Evolutionary conservation across 2,113 vertebrate species (phyloP), one percentile per base, ranked within the genome.

Genomic region (Centrocercus urophasianus): DNA sequence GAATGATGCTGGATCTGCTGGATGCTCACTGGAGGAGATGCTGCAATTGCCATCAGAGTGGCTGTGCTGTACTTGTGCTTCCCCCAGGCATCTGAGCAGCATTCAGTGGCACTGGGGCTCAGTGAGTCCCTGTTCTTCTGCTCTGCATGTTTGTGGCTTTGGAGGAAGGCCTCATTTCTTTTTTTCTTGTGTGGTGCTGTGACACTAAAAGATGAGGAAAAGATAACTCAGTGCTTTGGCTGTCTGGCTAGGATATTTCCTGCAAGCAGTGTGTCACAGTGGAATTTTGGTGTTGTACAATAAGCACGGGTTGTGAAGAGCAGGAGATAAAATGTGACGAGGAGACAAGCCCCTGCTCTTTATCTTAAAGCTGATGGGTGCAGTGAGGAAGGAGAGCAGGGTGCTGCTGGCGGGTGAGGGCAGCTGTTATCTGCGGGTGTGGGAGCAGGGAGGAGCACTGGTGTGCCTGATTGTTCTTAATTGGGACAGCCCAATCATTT

Each of bases 311-410:
- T 89, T 79, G 95, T 79, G 71, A 92, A 93, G 84, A 32, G 78
- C 86, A 89, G 78, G 83, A 77, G 83, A 77, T 54, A 30, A 71
- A 61, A 75, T 16, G 75, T 91, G 89, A 84, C 89, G 70, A 47
- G 83, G 94, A 86, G 78, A 82, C 25, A 70, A 94, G 83, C 66
- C 74, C 75, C 54, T 63, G 84, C 61, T 60, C 77, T 79, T 28
- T 64, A 56, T 83, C 85, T 90, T 81, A 4, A 94, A 91, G 42
- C 1, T 19, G 91, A 96, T 83, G 91, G 91, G 91, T 86, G 82
- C 91, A 57, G 87, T 2, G 47, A 73, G 28, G 91, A 45, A 60
- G 87, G 74, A 93, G 67, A 64, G 60, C 5, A 87, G 93, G 78
- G 87, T 93, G 85, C 72, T 93, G 75, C 54, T 95, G 93, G 28